Evolutionary conservation across 2,888 invertebrate species (phyloP), one percentile per base, ranked within the genome.

Genomic region (Platycnemis pennipes): DNA sequence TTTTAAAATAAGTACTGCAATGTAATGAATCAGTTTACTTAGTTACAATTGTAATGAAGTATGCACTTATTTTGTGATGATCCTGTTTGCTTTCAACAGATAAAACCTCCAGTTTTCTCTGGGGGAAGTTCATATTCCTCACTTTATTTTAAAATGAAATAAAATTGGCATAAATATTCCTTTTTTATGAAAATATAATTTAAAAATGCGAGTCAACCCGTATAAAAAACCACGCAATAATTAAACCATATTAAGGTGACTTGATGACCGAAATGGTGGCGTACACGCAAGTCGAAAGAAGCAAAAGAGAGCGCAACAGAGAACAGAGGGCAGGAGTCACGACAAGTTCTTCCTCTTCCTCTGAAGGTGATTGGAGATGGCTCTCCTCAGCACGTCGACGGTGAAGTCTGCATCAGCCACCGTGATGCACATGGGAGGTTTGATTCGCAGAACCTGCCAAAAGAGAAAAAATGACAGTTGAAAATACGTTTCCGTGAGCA

Each of bases 341-440:
- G 91, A 91, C 63, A 91, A 69, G 26, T 91, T 63, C 63, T 91
- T 91, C 13, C 91, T 63, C 31, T 44, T 91, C 44, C 56, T 94
- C 37, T 94, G 87, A 44, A 86, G 56, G 45, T 94, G 86, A 94
- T 88, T 86, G 19, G 88, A 69, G 45, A 94, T 11, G 37, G 97
- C 97, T 95, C 96, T 96, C 95, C 97, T 97, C 94, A 98, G 96
- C 37, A 97, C 97, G 42, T 97, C 97, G 22, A 98, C 96, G 0
- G 98, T 97, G 95, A 98, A 98, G 96, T 99, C 98, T 0, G 98
- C 98, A 96, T 99, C 99, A 94, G 97, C 97, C 96, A 98, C 98
- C 16, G 98, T 98, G 94, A 99, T 97, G 96, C 99, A 99, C 98
- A 99, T 98, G 0, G 99, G 99, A 26, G 99, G 99, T 96, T 99